Conservation (phyloP, 2,113 vertebrate species). For the Syngnathoides biaculeatus region DNA sequence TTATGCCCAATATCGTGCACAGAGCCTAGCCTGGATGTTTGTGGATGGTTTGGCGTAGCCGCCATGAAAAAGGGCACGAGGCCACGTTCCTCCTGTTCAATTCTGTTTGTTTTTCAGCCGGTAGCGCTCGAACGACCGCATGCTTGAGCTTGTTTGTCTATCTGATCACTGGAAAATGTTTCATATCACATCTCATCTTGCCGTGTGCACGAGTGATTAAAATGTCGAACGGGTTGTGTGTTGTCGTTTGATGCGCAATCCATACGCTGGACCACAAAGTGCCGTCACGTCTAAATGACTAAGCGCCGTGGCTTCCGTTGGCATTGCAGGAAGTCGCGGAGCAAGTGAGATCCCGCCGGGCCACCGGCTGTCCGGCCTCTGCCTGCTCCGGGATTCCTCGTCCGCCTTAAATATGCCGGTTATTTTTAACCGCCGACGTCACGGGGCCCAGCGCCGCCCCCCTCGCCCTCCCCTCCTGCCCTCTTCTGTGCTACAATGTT, state of each 20-base stretch:
- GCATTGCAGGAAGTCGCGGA: not conserved
- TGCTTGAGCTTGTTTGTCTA: not conserved
- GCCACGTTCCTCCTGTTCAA: too few species aligned
- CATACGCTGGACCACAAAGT: not conserved
- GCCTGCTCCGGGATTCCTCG: conserved; percentile 91
- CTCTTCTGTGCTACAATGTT: conserved; percentile 78
- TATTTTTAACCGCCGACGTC: conserved; percentile 99
- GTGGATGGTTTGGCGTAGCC: too few species aligned
- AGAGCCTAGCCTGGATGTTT: too few species aligned
- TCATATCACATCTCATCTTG: not conserved
- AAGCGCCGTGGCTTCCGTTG: conserved; percentile 3
- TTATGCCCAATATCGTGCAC: too few species aligned
- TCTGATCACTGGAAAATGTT: not conserved
- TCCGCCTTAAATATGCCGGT: conserved; percentile 96
- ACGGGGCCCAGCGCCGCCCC: conserved; percentile 78
- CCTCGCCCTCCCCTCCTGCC: conserved; percentile 32
- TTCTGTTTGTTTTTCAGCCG: too few species aligned
- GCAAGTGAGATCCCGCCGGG: conserved; percentile 60
- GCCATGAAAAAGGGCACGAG: too few species aligned
- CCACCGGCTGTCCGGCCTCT: conserved; percentile 81
- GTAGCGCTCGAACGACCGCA: not conserved
- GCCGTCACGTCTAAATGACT: not conserved
- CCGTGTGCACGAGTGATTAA: not conserved
- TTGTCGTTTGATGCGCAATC: not conserved
- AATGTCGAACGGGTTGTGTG: not conserved